Evolutionary conservation across 2,797 vertebrate species (phyloP), one percentile per base, ranked within the genome.

Genomic region (Philypnodon macrostomus): DNA sequence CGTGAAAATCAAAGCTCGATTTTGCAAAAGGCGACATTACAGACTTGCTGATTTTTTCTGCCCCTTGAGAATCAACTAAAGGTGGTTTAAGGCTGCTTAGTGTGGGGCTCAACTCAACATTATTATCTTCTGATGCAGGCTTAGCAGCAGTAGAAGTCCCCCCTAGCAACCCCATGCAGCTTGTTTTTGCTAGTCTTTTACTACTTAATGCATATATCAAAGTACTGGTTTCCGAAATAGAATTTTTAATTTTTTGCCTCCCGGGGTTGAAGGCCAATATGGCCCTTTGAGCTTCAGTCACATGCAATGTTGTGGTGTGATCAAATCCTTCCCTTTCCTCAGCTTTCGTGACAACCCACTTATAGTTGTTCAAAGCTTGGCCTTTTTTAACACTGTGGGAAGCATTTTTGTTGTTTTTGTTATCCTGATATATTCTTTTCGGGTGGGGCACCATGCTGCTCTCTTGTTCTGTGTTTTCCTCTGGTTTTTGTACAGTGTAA

Each of bases 141-240:
- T 29, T 37, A 45, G 58, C 40, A 47, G 56, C 40, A 45, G 15
- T 26, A 59, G 46, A 57, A 52, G 30, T 34, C 45, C 50, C 60
- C 29, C 24, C n/a, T 10, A 41, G 7, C 10, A 40, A 21, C 1
- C 2, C 17, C 11, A 38, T 4, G 16, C 53, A 24, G 52, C 58
- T 61, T 36, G 23, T 54, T 15, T 47, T 59, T 44, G 45, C 19
- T 24, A 12, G 36, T 7, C 17, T 50, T 42, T 54, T 52, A 30
- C 14, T 49, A 17, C 26, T 69, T 34, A 50, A 41, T 38, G 31
- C 33, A 34, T 65, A 75, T 37, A 67, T 70, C 49, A 78, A 74
- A 72, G 65, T 59, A 48, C 55, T 48, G 50, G 63, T 40, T 54
- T 21, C 47, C 41, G 58, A 3, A 9, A 5, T 34, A 36, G 47